Percentiles rank a stretch among this genome's conserved stretches.
Conservation (phyloP, 2,113 vertebrate genomes). For the Nothobranchius kuhntae region DNA sequence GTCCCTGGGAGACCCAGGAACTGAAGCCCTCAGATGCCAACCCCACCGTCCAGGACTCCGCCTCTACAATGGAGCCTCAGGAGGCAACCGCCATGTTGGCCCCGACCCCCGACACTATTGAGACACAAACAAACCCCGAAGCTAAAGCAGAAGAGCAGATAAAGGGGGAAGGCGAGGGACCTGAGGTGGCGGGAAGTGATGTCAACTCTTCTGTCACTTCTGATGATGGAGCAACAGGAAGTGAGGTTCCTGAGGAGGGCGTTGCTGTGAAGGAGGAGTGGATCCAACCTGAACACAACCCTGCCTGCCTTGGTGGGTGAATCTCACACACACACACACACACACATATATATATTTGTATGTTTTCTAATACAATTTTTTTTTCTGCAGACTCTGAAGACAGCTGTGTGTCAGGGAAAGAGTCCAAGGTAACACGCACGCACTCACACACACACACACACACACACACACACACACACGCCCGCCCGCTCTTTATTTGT, state of each 20-base stretch:
- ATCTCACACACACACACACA: not conserved
- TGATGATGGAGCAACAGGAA: conserved; percentile 44
- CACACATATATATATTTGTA: not conserved
- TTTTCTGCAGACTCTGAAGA: conserved; percentile 86
- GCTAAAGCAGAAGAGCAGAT: conserved; percentile 56
- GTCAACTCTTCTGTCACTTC: conserved; percentile 43
- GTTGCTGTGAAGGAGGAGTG: conserved; percentile 80
- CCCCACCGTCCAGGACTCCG: conserved; percentile 36
- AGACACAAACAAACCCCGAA: conserved; percentile 42
- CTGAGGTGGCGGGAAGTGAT: conserved; percentile 53
- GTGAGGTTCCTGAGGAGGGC: conserved; percentile 77
- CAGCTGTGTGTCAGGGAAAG: conserved; percentile 89
- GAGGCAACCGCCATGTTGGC: not conserved
- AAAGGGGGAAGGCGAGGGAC: conserved; percentile 41
- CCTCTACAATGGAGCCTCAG: conserved; percentile 38
- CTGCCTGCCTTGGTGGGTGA: conserved; percentile 70
- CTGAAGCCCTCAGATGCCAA: conserved; percentile 64
- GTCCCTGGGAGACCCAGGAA: conserved; percentile 88
- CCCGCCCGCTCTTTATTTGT: not conserved
- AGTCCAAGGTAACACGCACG: conserved; percentile 85
- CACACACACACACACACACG: not conserved
- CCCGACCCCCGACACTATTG: conserved; percentile 16
- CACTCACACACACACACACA: not conserved
- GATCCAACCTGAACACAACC: conserved; percentile 75
- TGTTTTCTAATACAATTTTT: not conserved